Conservation (phyloP, 2,888 invertebrate species). For the Aplocera efformata region DNA sequence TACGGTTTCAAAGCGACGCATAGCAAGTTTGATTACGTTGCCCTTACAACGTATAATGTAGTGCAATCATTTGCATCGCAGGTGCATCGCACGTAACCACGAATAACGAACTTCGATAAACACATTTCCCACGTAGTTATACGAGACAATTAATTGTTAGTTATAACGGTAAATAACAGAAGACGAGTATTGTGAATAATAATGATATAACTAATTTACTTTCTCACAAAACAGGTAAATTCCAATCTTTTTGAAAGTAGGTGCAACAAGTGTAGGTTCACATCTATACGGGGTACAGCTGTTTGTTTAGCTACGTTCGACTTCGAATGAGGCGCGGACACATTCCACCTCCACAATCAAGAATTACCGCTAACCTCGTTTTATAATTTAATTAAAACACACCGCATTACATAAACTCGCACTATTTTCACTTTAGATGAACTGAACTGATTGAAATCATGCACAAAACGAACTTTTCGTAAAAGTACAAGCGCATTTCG, state of each 20-base stretch:
- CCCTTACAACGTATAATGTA: conserved; percentile 47
- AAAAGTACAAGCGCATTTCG: conserved; percentile 3
- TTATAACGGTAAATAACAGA: conserved; percentile 65
- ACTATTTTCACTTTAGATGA: conserved; percentile 2
- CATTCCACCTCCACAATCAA: conserved; percentile 16
- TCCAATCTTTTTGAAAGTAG: conserved; percentile 65
- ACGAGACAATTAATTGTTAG: conserved; percentile 42
- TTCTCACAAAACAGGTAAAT: conserved; percentile 64
- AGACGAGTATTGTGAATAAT: conserved; percentile 45
- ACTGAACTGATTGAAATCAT: not conserved
- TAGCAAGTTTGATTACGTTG: conserved; percentile 46
- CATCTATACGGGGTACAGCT: conserved; percentile 37
- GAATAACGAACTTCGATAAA: conserved; percentile 58
- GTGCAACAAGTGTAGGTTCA: conserved; percentile 58
- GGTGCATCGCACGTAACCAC: conserved; percentile 74
- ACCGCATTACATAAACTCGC: conserved; percentile 8
- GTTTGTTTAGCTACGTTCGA: conserved; percentile 21
- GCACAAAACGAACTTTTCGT: conserved; percentile 10
- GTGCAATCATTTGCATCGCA: conserved; percentile 59
- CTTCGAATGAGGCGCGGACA: conserved; percentile 3
- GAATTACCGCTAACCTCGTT: conserved; percentile 7
- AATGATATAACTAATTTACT: conserved; percentile 57
- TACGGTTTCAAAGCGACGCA: conserved; percentile 49
- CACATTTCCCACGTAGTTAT: conserved; percentile 53
- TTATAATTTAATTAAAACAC: conserved; percentile 19